Percentiles rank a stretch among this genome's conserved stretches.
phyloP scores from a whole-genome alignment of 1,140 invertebrate genomes.

The Heliconius congener region DNA sequence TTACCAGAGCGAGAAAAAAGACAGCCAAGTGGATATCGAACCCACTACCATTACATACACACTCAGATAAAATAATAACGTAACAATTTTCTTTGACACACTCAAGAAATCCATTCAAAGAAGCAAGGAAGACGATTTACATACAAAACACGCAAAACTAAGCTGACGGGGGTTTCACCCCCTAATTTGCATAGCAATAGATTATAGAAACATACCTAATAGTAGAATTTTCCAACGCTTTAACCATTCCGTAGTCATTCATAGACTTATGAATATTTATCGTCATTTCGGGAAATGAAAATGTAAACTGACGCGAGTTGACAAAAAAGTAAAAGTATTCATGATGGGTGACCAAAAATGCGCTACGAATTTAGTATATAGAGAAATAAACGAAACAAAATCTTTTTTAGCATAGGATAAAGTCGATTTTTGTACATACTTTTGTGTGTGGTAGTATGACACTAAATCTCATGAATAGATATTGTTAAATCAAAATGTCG shows the following conservation, averaged over 20 bases:
- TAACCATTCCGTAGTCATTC: constrained; percentile 6
- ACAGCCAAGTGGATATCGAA: neutral
- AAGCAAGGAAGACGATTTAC: neutral
- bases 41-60: too few relatives aligned
- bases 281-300: constrained; percentile 8
- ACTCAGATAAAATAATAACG: neutral
- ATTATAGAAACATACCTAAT: constrained; percentile 1
- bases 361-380: neutral
- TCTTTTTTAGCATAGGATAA: neutral
- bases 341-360: neutral
- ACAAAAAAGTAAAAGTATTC: neutral
- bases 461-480: constrained; percentile 12
- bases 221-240: neutral
- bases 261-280: constrained; percentile 5
- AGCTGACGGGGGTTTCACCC: neutral
- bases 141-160: neutral
- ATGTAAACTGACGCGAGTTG: neutral
- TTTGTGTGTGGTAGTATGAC: neutral
- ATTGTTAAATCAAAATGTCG: constrained; percentile 1
- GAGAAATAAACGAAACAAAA: neutral
- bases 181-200: constrained; percentile 3
- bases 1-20: too few relatives aligned
- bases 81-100: neutral
- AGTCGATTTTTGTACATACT: neutral
- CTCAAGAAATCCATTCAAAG: neutral